Evolutionary conservation across 1,140 invertebrate species (phyloP).

Genomic region (Zeugodacus cucurbitae): DNA sequence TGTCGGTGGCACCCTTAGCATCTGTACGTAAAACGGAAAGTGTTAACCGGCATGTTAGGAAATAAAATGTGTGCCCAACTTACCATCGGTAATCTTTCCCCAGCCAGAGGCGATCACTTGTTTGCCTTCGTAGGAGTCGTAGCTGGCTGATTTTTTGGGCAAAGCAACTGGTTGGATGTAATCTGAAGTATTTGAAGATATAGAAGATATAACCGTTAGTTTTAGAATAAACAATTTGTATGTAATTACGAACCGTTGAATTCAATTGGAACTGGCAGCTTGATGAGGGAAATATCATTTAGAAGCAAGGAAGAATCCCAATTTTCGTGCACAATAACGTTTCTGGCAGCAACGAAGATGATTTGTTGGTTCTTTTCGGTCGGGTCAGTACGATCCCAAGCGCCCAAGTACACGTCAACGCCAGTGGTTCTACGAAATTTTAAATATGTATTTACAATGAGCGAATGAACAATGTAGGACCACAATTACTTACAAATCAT

Average conservation of each 20-base stretch:
- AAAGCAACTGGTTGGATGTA: conserved; percentile 60
- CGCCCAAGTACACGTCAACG: conserved; percentile 45
- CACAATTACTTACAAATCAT: not conserved
- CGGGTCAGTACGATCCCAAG: conserved; percentile 43
- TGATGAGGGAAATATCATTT: conserved; percentile 66
- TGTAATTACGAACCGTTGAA: conserved; percentile 53
- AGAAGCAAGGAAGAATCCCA: conserved; percentile 49
- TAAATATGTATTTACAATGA: not conserved
- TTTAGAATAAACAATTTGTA: conserved; percentile 54
- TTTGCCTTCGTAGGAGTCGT: conserved; percentile 56
- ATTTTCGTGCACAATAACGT: conserved; percentile 51
- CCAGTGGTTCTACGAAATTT: conserved; percentile 47
- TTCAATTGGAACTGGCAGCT: conserved; percentile 56
- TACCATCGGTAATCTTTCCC: conserved; percentile 62
- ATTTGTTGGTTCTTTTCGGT: conserved; percentile 52
- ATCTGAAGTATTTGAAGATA: conserved; percentile 56
- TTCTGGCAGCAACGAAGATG: conserved; percentile 47
- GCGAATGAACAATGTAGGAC: not conserved
- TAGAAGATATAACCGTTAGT: conserved; percentile 59
- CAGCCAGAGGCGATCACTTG: conserved; percentile 63
- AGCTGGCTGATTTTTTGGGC: conserved; percentile 53
- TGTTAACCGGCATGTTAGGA: not conserved
- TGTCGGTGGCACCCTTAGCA: conserved; percentile 42
- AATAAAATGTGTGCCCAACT: not conserved
- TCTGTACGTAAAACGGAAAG: not conserved